A percentile compares a stretch with the other conserved stretches of the same genome.
phyloP scores from a whole-genome alignment of 23 tunicate species.

The Clavelina lepadiformis region DNA sequence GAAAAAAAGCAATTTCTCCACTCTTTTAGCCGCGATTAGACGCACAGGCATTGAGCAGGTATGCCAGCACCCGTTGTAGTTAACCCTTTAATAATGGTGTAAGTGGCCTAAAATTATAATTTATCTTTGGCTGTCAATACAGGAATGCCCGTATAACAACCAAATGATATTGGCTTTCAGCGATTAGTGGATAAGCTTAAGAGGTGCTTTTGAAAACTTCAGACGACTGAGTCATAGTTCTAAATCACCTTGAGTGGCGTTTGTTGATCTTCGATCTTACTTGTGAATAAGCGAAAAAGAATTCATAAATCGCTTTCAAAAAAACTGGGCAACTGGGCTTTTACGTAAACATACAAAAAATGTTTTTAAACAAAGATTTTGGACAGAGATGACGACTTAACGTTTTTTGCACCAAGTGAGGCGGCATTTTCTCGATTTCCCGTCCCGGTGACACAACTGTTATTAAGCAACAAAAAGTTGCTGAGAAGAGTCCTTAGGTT shows the following conservation, averaged over 20 bases:
- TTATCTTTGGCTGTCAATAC: no score
- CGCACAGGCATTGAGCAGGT: conserved; percentile 22
- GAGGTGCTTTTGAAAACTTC: no score
- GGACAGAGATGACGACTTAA: conserved; percentile 15
- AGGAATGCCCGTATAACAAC: no score
- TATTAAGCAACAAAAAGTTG: conserved; percentile 29
- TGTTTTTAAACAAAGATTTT: no score
- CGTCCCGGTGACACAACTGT: conserved; percentile 5
- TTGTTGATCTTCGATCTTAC: no score
- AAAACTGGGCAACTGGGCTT: background rate
- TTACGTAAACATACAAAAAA: no score
- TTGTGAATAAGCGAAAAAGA: background rate
- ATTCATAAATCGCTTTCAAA: background rate
- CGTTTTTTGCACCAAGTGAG: conserved; percentile 72
- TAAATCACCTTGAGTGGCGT: no score
- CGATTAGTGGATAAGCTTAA: no score
- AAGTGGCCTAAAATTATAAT: no score
- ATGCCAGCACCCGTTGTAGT: conserved; percentile 9
- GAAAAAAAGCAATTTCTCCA: conserved; percentile 41
- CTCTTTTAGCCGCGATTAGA: conserved; percentile 24
- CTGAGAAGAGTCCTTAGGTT: conserved; percentile 21
- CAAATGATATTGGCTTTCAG: no score
- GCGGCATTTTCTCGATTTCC: conserved; percentile 39
- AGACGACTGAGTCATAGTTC: no score
- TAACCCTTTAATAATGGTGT: no score